Evolutionary conservation across 1,140 invertebrate genomes (phyloP), one percentile per base, ranked within the genome.

Genomic region (Calliphora vicina): DNA sequence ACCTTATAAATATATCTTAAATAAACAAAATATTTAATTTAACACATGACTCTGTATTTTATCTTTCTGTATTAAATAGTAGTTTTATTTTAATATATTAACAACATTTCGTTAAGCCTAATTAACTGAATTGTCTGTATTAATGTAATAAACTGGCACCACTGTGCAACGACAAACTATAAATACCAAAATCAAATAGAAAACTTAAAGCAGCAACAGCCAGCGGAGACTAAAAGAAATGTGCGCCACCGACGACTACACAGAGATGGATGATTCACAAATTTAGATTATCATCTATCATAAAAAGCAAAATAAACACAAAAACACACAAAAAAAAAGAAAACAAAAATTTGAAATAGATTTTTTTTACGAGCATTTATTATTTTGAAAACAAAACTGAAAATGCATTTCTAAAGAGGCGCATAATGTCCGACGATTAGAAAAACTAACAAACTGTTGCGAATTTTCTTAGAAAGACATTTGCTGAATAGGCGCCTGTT

Each of bases 211-310:
- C 3, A 57, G 9, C 6, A n/a, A 67, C 25, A 29, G 23, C 8
- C 35, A 35, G 35, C 35, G 35, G 35, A 81, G n/a, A n/a, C 50
- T 17, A 57, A 57, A 57, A 57, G 50, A 57, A 57, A 57, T 57
- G 50, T 57, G 50, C 50, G 50, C 50, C 50, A 57, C 50, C 50
- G 50, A 57, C 50, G 80, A 81, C 45, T 35, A 71, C 35, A 17
- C n/a, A 17, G 50, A 17, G 50, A 57, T 57, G 50, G 50, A 57
- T 57, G 50, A 57, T 57, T 57, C 50, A 57, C 45, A 17, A 57
- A 57, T 57, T 57, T n/a, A 57, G 50, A 57, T 57, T 57, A 57
- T 57, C 50, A n/a, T n/a, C n/a, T 17, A n/a, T 57, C 50, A 57
- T 57, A 57, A 57, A 17, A 57, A 57, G n/a, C 15, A 57, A 57